A percentile compares a stretch with the other conserved stretches of the same genome.
phyloP scores from a whole-genome alignment of 2,888 invertebrate species.

The Chaetoderma sp. region DNA sequence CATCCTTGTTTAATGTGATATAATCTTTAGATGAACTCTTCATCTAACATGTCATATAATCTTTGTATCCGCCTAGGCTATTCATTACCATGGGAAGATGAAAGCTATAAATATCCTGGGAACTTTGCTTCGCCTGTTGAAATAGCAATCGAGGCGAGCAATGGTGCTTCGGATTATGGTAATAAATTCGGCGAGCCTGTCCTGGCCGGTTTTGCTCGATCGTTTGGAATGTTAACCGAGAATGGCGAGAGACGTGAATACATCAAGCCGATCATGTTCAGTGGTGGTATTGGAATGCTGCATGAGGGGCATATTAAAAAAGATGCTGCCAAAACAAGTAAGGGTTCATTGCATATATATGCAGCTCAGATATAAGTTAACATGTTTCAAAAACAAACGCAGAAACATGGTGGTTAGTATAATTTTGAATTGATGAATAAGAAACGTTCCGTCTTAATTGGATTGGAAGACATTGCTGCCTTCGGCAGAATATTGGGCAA shows the following conservation, averaged over 20 bases:
- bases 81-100: slow-evolving; percentile 87
- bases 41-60: too few species aligned
- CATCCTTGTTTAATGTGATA: too few species aligned
- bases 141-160: slow-evolving; percentile 93
- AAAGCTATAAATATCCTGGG: slow-evolving; percentile 79
- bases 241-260: slow-evolving; percentile 84
- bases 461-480: too few species aligned
- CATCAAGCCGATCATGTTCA: slow-evolving; percentile 99
- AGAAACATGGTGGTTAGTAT: too few species aligned
- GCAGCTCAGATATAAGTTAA: too few species aligned
- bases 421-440: too few species aligned
- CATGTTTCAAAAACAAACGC: too few species aligned
- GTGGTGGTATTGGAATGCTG: slow-evolving; percentile 94
- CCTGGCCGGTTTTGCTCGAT: slow-evolving; percentile 89
- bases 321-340: slow-evolving; percentile 80
- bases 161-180: slow-evolving; percentile 98
- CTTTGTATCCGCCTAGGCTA: slow-evolving; percentile 76
- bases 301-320: slow-evolving; percentile 86
- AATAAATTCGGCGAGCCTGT: slow-evolving; percentile 99
- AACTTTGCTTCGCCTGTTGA: slow-evolving; percentile 92
- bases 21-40: too few species aligned
- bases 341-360: neutral
- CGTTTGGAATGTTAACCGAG: slow-evolving; percentile 83
- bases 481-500: too few species aligned
- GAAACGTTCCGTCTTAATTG: too few species aligned